Percentiles rank a stretch among this genome's conserved stretches.
Evolutionary conservation across 1,140 invertebrate species (phyloP).

Genomic region (Bombus terrestris): DNA sequence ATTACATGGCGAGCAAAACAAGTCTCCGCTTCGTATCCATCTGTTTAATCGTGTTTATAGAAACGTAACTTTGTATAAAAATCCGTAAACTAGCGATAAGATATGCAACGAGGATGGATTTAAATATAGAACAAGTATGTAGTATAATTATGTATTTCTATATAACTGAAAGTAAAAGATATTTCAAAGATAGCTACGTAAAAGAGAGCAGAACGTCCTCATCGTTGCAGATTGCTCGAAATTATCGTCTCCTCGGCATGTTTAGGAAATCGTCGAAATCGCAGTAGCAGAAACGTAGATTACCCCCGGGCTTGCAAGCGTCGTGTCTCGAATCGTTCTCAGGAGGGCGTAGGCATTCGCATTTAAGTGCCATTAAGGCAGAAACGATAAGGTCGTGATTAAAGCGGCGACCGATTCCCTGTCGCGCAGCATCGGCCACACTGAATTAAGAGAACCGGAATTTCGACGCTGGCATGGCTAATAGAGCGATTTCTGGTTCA

Average conservation of each 20-base stretch:
- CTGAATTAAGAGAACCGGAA: slow-evolving; percentile 55
- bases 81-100: no score
- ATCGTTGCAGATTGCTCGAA: not conserved
- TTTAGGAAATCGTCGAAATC: slow-evolving; percentile 15
- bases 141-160: no score
- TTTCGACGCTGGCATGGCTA: slow-evolving; percentile 49
- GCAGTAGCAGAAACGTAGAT: not conserved
- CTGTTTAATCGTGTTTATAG: no score
- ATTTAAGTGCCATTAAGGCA: slow-evolving; percentile 54
- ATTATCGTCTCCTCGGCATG: slow-evolving; percentile 2
- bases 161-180: not conserved
- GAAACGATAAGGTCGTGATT: slow-evolving; percentile 60
- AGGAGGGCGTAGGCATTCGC: slow-evolving; percentile 31
- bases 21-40: no score
- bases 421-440: slow-evolving; percentile 25
- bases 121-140: no score
- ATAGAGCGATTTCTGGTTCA: slow-evolving; percentile 63
- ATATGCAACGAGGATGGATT: no score
- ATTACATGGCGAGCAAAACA: no score
- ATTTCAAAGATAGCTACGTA: not conserved
- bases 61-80: no score
- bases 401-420: slow-evolving; percentile 50
- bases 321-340: slow-evolving; percentile 32
- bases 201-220: not conserved
- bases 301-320: not conserved